Base-by-base conservation (phyloP, 2,797 vertebrate species). In the Myoxocephalus aenaeus region DNA sequence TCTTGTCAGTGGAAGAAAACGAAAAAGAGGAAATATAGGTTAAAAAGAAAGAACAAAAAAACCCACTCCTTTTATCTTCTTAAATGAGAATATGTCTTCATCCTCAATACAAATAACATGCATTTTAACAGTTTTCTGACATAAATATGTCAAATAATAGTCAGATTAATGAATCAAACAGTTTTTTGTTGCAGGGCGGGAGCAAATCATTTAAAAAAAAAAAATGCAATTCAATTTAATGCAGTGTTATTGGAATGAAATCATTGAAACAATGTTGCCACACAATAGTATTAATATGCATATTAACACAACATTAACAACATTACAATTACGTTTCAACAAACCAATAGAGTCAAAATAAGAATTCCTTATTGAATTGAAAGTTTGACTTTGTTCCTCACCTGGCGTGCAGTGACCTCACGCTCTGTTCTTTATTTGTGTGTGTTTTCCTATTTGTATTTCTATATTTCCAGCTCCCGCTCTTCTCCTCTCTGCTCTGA, bases 401-500 rank as follows among this genome's bases (percentile, higher is more conserved):
- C 38, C 38, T 40, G 2, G 2, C 12, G 3, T 7, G 44, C 44
- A 46, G 2, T 18, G 44, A 50, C 46, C 50, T 12, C n/a, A 5
- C 8, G 1, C 50, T 51, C 46, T 7, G n/a, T 13, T 22, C 22
- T 53, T 13, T 50, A 9, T 50, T 7, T 5, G 17, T 18, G 5
- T 5, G 44, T 48, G 2, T 48, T 3, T 42, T 42, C 40, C 40
- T 3, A 13, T 42, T 46, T 46, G 44, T 3, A 46, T 7, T 17
- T 18, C 15, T 46, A 46, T 15, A 46, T 7, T 18, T 46, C 44
- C 44, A 18, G 15, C 2, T 18, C 44, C n/a, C 76, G 5, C 66
- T 65, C 40, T 69, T 51, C 57, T 67, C 59, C 59, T 72, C 15
- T 65, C 2, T 17, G 40, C 17, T 40, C 12, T 67, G 36, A 51